Conservation (phyloP, 2,888 invertebrate species). For the Steinernema scapterisci region DNA sequence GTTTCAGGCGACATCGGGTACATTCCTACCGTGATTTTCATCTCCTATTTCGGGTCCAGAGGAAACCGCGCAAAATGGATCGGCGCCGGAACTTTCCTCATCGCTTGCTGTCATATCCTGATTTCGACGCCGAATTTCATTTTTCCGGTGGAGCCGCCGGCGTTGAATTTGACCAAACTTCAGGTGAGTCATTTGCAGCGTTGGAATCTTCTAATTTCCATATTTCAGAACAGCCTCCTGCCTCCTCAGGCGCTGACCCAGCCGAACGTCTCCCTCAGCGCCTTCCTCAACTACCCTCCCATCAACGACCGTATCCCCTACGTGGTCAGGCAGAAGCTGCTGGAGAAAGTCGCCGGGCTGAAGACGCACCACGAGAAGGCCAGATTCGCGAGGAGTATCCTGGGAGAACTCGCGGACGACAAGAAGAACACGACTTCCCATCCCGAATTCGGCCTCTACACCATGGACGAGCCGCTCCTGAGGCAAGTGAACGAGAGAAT, state of each 20-base stretch:
- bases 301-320: constrained; percentile 46
- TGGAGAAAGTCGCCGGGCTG: constrained; percentile 14
- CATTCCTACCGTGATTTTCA: constrained; percentile 64
- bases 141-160: constrained; percentile 54
- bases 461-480: constrained; percentile 58
- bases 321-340: not conserved
- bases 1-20: constrained; percentile 64
- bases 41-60: constrained; percentile 64
- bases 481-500: constrained; percentile 40
- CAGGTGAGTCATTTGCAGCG: constrained; percentile 41
- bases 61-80: constrained; percentile 64
- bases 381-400: constrained; percentile 7
- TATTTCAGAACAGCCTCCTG: not conserved
- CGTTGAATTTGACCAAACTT: constrained; percentile 55
- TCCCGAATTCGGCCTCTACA: constrained; percentile 40
- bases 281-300: constrained; percentile 44
- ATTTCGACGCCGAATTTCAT: constrained; percentile 59
- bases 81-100: constrained; percentile 64
- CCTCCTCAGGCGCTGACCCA: constrained; percentile 21
- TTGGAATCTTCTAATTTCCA: not conserved
- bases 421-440: not conserved
- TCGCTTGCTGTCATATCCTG: constrained; percentile 61
- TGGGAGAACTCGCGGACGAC: constrained; percentile 23
- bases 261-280: constrained; percentile 39
- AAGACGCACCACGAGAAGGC: not conserved